These are phyloP conservation scores for Lasioglossum malachurum DNA, from an alignment of 2,888 invertebrate genomes.

Conservation along the genomic window DNA sequence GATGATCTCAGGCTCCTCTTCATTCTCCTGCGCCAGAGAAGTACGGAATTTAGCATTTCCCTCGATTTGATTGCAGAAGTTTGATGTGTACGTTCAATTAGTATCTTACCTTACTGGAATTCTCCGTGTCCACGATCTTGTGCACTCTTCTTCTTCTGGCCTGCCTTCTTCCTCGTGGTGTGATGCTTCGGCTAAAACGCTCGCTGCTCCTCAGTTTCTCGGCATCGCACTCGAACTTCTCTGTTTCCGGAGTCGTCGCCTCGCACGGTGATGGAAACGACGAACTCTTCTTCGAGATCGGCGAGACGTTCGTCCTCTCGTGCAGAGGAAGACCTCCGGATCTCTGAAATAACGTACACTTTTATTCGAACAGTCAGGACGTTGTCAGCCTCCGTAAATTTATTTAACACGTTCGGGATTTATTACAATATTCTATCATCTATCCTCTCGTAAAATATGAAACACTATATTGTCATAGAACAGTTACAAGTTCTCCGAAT, in stretches of 20 bases:
- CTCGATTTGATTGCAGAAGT: background rate
- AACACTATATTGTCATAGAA: too few species aligned
- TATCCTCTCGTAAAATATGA: background rate
- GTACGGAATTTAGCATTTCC: background rate
- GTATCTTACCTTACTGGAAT: conserved; percentile 80
- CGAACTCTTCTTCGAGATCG: conserved; percentile 78
- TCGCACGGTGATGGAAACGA: conserved; percentile 80
- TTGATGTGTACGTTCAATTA: background rate
- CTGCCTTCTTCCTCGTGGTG: conserved; percentile 86
- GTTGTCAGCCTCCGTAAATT: background rate
- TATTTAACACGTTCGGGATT: background rate
- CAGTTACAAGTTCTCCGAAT: background rate
- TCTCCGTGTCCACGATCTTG: conserved; percentile 74
- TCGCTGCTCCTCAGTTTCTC: conserved; percentile 88
- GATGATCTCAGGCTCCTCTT: conserved; percentile 75
- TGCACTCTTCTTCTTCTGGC: conserved; percentile 80
- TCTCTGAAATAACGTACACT: conserved; percentile 69
- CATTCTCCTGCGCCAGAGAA: conserved; percentile 76
- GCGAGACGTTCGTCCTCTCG: conserved; percentile 83
- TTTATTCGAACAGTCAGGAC: background rate
- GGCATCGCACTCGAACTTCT: conserved; percentile 87
- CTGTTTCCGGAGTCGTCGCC: conserved; percentile 76
- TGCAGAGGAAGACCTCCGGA: conserved; percentile 81
- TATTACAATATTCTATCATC: background rate
- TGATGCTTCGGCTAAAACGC: conserved; percentile 88